These are phyloP conservation scores for Platygyra sinensis DNA, from an alignment of 64 coral and sea anemone species.

Conservation along the genomic window DNA sequence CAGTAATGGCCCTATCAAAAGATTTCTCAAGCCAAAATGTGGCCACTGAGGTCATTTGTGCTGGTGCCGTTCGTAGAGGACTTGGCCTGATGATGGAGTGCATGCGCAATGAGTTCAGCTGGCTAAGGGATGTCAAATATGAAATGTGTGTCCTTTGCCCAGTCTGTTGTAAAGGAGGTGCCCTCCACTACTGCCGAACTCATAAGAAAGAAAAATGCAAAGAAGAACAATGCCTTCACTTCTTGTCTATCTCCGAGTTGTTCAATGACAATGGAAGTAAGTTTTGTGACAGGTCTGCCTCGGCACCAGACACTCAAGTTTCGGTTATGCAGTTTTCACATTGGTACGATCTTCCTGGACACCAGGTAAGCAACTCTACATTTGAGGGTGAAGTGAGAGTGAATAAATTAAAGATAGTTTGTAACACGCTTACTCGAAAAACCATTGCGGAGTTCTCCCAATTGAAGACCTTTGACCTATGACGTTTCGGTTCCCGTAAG, in stretches of 20 bases:
- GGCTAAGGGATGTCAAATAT: not conserved
- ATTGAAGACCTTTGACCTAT: no score
- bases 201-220: not conserved
- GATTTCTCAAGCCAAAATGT: not conserved
- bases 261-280: not conserved
- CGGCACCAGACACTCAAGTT: not conserved
- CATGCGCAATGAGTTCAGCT: not conserved
- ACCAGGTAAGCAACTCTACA: not conserved
- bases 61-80: not conserved
- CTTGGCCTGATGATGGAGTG: not conserved
- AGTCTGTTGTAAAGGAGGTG: not conserved
- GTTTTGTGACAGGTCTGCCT: not conserved
- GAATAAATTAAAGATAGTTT: no score
- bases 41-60: not conserved
- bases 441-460: no score
- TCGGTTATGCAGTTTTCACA: not conserved
- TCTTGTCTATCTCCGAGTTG: not conserved
- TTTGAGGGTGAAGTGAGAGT: no score
- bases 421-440: no score
- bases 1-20: not conserved
- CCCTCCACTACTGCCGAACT: not conserved
- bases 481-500: no score
- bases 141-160: not conserved
- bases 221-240: not conserved
- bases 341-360: not conserved